Base-by-base conservation (phyloP, 2,113 vertebrate genomes). In the Tenebrosternarchus preto region DNA sequence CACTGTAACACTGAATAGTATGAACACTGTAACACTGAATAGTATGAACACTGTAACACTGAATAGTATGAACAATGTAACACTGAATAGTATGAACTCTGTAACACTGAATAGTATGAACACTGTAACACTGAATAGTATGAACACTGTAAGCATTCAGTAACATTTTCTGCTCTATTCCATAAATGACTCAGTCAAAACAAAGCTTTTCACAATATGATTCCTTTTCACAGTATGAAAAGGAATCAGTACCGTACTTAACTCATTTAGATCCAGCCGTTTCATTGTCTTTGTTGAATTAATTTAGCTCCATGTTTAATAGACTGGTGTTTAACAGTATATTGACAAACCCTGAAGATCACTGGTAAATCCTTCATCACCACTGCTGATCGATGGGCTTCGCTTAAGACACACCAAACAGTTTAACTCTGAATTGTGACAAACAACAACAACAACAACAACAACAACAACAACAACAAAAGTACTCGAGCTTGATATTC, bases 391-490 rank as follows among this genome's bases (percentile, higher is more conserved):
- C 76, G 91, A 93, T 88, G 81, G 25, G 5, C 19, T 17, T 64
- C 71, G 69, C 84, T 85, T 87, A 86, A 85, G 81, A 74, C 80
- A 83, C 80, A 83, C 80, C 84, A 67, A 89, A 83, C n/a, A 78
- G 78, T 87, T 91, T 85, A 86, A 84, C 46, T 20, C 59, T 87
- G 85, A 88, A 81, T 82, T 80, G 77, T 84, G 88, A 85, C 92
- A 90, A 92, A 91, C 89, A 90, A 80, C n/a, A n/a, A n/a, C n/a
- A n/a, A n/a, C n/a, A n/a, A n/a, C n/a, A n/a, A n/a, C n/a, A n/a
- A n/a, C n/a, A 88, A 88, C 84, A 85, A 61, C 31, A 9, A 33
- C 36, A 50, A 33, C 36, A 72, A 66, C 33, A 60, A n/a, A 67
- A 74, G 64, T 68, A 77, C 43, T 60, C 60, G 53, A 66, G 29